Percentiles rank a stretch among this genome's conserved stretches.
Evolutionary conservation across 2,888 invertebrate genomes (phyloP).

Genomic region (Bruchidius siliquastri): DNA sequence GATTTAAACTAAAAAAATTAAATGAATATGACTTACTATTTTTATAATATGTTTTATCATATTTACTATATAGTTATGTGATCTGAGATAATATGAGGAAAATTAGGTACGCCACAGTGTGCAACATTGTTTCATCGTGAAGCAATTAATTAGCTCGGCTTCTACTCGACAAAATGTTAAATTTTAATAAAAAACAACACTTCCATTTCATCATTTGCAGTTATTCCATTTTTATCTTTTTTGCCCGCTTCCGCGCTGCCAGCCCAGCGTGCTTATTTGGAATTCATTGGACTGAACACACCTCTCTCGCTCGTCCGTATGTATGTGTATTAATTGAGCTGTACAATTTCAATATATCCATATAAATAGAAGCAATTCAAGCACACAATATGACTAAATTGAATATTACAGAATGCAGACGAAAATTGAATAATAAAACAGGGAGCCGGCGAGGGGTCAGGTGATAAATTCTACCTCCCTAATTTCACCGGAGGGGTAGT

Average conservation of each 20-base stretch:
- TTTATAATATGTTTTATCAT: no score
- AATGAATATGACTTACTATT: no score
- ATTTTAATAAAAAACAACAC: conserved; percentile 5
- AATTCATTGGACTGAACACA: conserved; percentile 29
- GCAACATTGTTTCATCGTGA: neutral
- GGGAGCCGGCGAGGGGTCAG: conserved; percentile 29
- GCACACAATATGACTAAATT: conserved; percentile 40
- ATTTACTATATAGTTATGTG: no score
- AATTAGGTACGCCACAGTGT: neutral
- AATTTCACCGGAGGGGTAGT: conserved; percentile 30
- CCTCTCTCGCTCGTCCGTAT: conserved; percentile 19
- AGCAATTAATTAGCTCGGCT: neutral
- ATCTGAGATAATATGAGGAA: no score
- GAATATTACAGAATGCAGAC: conserved; percentile 39
- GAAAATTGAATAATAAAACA: conserved; percentile 40
- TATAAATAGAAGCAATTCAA: conserved; percentile 39
- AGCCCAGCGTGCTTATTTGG: conserved; percentile 23
- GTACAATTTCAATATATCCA: conserved; percentile 40
- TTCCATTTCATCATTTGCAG: conserved; percentile 5
- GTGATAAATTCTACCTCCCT: conserved; percentile 34
- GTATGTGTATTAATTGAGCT: conserved; percentile 38
- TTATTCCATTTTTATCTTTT: conserved; percentile 1
- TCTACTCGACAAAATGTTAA: conserved; percentile 1
- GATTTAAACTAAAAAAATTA: no score
- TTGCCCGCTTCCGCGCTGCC: neutral